Base-by-base conservation (phyloP, 2,888 invertebrate species). In the Marronus borbonicus region DNA sequence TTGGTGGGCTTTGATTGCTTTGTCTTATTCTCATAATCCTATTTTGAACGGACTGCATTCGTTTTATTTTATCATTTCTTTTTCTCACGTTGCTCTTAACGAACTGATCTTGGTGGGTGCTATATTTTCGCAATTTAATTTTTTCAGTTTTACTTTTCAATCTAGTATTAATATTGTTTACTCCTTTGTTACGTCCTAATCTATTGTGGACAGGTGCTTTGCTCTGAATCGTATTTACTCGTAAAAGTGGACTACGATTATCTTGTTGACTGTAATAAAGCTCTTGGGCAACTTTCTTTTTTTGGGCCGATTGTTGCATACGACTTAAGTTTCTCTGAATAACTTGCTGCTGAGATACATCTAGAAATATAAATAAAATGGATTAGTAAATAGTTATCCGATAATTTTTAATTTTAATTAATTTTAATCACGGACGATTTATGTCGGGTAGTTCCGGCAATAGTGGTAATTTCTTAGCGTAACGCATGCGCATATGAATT, bases 201-300 rank as follows among this genome's bases (percentile, higher is more conserved):
- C 85, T 66, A 50, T 82, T 82, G 66, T 83, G 83, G 17, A 85
- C 83, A 31, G 85, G 83, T 49, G 66, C 66, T 76, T 79, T 83
- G 12, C 44, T 62, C 7, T 69, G 14, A 5, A 50, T 10, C 36
- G 39, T 65, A 36, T 64, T 74, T 58, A 14, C 3, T 12, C 39
- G 80, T 3, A 62, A 68, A 55, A 85, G 17, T 0, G 84, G 83
- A 72, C 84, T 85, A 2, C 76, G 76, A 65, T 79, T 76, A 52
- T 50, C 80, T 76, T 81, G 66, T n/a, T 55, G 76, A 31, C 82
- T 74, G 60, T 85, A 85, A 72, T 85, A 85, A 7, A 76, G 49
- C n/a, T 81, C 76, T 76, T 85, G 85, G 2, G 85, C 85, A 14
- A 81, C 44, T 60, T 81, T 80, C 74, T 83, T 85, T 76, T 82